Evolutionary conservation across 2,113 vertebrate species (phyloP), one percentile per base, ranked within the genome.

Genomic region (Rynchops niger): DNA sequence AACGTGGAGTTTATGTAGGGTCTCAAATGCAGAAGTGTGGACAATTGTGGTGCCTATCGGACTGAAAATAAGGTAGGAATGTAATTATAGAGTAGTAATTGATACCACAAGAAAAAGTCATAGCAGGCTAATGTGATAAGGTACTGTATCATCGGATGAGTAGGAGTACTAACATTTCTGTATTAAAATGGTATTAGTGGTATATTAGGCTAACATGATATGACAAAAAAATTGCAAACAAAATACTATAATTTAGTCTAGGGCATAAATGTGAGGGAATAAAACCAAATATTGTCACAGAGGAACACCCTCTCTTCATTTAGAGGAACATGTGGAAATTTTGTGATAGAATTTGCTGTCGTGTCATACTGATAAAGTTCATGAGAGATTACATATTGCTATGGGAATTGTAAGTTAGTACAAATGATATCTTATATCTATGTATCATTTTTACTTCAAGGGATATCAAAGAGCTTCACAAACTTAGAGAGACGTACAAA

Each of bases 141-240:
- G 76, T 94, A 91, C 90, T 65, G 27, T 93, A 96, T 73, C 70
- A 94, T 90, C 53, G 0, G 0, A 96, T 79, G 72, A 96, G 74
- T 52, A 91, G 67, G 63, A 94, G 65, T 74, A 95, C 85, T 94
- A 95, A 93, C 58, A 97, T 95, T 97, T 97, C 78, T 90, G 82
- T 96, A 96, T 95, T 96, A 92, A 97, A 96, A 95, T 73, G 43
- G 73, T 93, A 96, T 96, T 97, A 95, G 91, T 96, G 65, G 55
- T 91, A 83, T 97, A 97, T 94, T 97, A 94, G 94, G 87, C 86
- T 94, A 97, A 91, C 92, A 97, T 96, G 95, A 96, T 94, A 94
- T 95, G 96, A 96, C 96, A 97, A 96, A 97, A 95, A 97, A 95
- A 97, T 95, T 96, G 88, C 97, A 96, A 97, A 97, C 87, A 96